Percentiles rank a stretch among this genome's conserved stretches.
Evolutionary conservation across 1,140 invertebrate species (phyloP).

Genomic region (Scaptomyza montana): DNA sequence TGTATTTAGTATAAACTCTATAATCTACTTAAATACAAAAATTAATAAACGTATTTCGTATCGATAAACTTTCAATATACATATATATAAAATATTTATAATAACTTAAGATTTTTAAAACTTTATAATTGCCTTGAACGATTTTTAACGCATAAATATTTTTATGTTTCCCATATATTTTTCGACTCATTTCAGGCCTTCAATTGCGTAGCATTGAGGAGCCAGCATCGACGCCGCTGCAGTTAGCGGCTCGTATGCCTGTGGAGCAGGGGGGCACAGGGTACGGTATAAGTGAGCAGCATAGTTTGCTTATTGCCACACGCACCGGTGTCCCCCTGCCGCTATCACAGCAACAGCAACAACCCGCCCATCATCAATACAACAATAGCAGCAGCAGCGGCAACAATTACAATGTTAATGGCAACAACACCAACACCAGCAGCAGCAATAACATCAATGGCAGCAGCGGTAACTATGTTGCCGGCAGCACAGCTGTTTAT

Average conservation of each 20-base stretch:
- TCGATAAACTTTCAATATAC: no score
- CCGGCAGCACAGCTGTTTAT: conserved; percentile 55
- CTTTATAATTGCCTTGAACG: no score
- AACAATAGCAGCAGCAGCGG: conserved; percentile 41
- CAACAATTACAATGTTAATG: conserved; percentile 50
- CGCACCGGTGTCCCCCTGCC: conserved; percentile 84
- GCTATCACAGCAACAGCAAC: conserved; percentile 74
- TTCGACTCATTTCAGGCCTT: conserved; percentile 86
- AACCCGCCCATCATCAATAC: conserved; percentile 69
- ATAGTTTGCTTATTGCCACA: conserved; percentile 83
- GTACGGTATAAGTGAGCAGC: conserved; percentile 84
- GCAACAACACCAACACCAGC: conserved; percentile 19
- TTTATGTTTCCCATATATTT: neutral
- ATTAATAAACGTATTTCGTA: no score
- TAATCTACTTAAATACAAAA: no score
- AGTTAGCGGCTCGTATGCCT: conserved; percentile 85
- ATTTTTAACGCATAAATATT: neutral
- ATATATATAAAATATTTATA: no score
- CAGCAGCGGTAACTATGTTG: conserved; percentile 33
- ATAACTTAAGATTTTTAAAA: no score
- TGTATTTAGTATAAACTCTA: no score
- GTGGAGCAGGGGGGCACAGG: conserved; percentile 87
- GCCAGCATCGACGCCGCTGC: conserved; percentile 84
- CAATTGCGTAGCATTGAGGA: conserved; percentile 92
- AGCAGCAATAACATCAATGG: conserved; percentile 22